Conservation (phyloP, 2,888 invertebrate genomes). For the Xestia rhomboidea region DNA sequence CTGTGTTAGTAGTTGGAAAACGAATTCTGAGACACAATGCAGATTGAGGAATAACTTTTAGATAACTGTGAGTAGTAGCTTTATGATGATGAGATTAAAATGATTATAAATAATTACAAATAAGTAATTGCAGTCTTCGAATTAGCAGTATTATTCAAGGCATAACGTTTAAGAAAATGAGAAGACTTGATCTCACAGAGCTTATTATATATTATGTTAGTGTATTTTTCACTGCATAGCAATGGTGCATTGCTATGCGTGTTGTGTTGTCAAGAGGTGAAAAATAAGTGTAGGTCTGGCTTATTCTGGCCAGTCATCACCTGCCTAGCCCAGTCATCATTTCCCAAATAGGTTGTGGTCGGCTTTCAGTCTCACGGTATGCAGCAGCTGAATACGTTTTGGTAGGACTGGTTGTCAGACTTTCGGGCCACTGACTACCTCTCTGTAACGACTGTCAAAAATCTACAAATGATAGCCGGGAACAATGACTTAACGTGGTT, state of each 20-base stretch:
- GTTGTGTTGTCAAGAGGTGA: not conserved
- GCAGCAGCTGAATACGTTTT: not conserved
- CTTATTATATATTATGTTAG: not conserved
- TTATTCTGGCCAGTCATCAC: not conserved
- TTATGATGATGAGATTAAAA: not conserved
- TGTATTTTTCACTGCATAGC: not conserved
- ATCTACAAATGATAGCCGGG: not conserved
- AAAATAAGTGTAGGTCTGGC: not conserved
- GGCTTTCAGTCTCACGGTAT: not conserved
- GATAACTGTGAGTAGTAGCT: not conserved
- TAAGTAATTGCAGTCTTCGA: not conserved
- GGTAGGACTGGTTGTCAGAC: not conserved
- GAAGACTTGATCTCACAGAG: not conserved
- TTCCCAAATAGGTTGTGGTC: not conserved
- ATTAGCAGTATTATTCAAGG: not conserved
- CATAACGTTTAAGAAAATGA: not conserved
- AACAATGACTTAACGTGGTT: not conserved
- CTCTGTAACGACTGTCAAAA: not conserved
- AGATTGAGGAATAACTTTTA: constrained; percentile 20
- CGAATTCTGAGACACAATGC: constrained; percentile 23
- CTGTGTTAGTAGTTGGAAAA: constrained; percentile 57
- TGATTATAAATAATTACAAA: not conserved
- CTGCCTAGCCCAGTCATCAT: not conserved
- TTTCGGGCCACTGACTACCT: not conserved
- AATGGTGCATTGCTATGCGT: not conserved